Evolutionary conservation across 2,113 vertebrate genomes (phyloP).

Genomic region (Hiodon tergisus): DNA sequence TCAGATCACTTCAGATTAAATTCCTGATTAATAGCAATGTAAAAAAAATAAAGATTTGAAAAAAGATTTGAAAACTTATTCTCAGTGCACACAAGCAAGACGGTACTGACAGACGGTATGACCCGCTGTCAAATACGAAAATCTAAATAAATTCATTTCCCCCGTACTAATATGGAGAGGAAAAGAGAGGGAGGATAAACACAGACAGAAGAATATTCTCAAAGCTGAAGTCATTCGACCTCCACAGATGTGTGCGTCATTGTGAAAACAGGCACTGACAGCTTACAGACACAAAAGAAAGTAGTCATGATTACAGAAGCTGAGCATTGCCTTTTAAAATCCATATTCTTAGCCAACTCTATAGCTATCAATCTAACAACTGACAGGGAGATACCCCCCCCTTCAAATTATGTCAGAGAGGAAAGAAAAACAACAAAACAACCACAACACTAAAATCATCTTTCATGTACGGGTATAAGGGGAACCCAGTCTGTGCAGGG

Average conservation of each 20-base stretch:
- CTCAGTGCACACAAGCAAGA: background rate
- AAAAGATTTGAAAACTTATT: background rate
- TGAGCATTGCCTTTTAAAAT: background rate
- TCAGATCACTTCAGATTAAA: background rate
- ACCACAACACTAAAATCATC: background rate
- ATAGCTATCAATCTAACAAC: slow-evolving; percentile 21
- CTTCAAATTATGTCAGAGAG: slow-evolving; percentile 6
- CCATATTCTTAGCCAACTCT: background rate
- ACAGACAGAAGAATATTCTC: background rate
- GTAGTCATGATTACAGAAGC: slow-evolving; percentile 17
- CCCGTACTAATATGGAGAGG: background rate
- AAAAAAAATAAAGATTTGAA: background rate
- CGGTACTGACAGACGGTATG: too few relatives aligned
- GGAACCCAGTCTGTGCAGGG: too few relatives aligned
- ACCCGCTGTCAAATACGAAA: slow-evolving; percentile 8
- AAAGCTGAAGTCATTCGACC: slow-evolving; percentile 28
- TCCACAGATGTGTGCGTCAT: slow-evolving; percentile 23
- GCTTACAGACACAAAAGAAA: slow-evolving; percentile 31
- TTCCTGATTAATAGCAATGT: background rate
- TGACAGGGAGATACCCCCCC: slow-evolving; percentile 4
- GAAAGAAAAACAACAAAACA: background rate
- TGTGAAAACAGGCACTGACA: slow-evolving; percentile 26
- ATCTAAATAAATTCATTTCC: slow-evolving; percentile 19
- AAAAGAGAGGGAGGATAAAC: slow-evolving; percentile 6
- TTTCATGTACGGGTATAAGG: too few relatives aligned